Base-by-base conservation (phyloP, 1,140 invertebrate species). In the Aphis craccivora region DNA sequence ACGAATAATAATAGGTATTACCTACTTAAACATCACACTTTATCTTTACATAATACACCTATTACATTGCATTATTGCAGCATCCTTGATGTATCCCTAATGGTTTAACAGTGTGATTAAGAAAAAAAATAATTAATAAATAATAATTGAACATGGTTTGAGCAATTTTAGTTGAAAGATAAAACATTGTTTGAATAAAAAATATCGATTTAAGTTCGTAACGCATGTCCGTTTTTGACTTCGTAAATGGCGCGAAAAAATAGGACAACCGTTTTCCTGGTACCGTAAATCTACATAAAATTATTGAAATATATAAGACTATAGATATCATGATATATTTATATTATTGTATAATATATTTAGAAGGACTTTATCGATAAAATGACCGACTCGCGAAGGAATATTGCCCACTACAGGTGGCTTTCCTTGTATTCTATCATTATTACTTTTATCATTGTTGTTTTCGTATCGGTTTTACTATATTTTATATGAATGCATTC, bases 361-460 rank as follows among this genome's bases (percentile, higher is more conserved):
- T 43, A n/a, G 25, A 86, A 45, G 5, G 14, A 30, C 9, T 86
- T 86, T 86, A 14, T 45, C 43, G 43, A 86, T 67, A 86, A 45
- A 81, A 81, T 22, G 18, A 86, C 84, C 8, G 2, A 25, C 11
- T 86, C 43, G 30, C 37, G 40, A 84, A 25, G 9, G 23, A 40
- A 43, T 43, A 84, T 43, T 37, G 22, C 9, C 23, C 7, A 86
- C 25, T 43, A 86, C 40, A 86, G 11, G 43, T 86, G 40, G 43
- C 84, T 86, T 86, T 86, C 25, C 84, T 86, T 86, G 43, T 48
- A 86, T 45, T 86, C 30, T 48, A 86, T 86, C n/a, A 67, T 35
- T 76, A 76, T 76, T 86, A 14, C 2, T 86, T 86, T 18, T 45
- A 43, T 45, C 40, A 86, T 45, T 86, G 81, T 84, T 8, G 83